These are phyloP conservation scores for Phthorimaea operculella DNA, from an alignment of 1,140 invertebrate species.

Conservation along the genomic window DNA sequence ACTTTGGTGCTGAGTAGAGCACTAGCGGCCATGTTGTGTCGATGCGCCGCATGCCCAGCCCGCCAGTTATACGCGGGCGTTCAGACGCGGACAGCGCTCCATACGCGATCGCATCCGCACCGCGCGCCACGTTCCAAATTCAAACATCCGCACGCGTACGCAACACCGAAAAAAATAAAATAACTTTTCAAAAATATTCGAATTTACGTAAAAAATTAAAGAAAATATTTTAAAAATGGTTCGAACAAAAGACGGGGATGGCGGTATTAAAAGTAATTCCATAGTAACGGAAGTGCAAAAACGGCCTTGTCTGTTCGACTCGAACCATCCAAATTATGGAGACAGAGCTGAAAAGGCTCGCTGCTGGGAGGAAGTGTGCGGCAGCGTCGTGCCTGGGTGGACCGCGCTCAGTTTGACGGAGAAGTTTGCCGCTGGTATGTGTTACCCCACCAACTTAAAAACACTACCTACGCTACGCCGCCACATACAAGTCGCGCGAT, in stretches of 20 bases:
- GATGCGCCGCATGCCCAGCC: slow-evolving; percentile 28
- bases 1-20: background rate
- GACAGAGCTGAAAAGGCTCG: slow-evolving; percentile 51
- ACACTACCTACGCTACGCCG: slow-evolving; percentile 15
- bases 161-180: slow-evolving; percentile 13
- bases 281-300: slow-evolving; percentile 55
- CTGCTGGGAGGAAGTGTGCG: slow-evolving; percentile 57
- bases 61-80: slow-evolving; percentile 60
- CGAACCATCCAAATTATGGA: slow-evolving; percentile 52
- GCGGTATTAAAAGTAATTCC: slow-evolving; percentile 45
- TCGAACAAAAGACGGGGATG: slow-evolving; percentile 45
- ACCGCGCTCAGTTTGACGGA: slow-evolving; percentile 34
- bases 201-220: background rate
- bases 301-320: slow-evolving; percentile 49
- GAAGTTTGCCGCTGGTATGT: slow-evolving; percentile 55
- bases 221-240: slow-evolving; percentile 33
- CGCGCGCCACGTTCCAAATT: slow-evolving; percentile 24
- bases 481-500: slow-evolving; percentile 16
- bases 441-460: slow-evolving; percentile 1
- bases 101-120: slow-evolving; percentile 13
- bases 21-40: slow-evolving; percentile 31
- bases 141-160: slow-evolving; percentile 10
- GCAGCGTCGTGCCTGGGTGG: slow-evolving; percentile 52
- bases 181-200: slow-evolving; percentile 13
- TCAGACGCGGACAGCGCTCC: slow-evolving; percentile 31